Percentiles rank a stretch among this genome's conserved stretches.
These are phyloP conservation scores for Asarcornis scutulata DNA, from an alignment of 2,113 vertebrate genomes.

Conservation along the genomic window DNA sequence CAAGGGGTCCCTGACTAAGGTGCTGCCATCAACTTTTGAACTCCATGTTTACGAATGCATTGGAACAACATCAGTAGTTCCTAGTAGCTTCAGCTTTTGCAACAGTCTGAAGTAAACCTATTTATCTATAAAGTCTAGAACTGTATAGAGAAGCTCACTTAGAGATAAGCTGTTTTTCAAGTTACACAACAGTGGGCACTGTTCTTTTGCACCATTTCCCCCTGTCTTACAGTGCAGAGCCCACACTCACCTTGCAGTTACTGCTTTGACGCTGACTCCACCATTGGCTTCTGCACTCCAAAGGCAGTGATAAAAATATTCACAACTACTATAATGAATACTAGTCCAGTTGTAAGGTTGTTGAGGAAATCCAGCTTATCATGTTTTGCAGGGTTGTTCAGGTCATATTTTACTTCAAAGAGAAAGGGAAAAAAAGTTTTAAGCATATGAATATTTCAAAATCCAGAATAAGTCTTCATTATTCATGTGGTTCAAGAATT, in stretches of 20 bases:
- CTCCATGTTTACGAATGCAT: neutral
- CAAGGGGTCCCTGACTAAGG: neutral
- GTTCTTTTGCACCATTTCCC: fast-evolving
- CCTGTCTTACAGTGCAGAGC: neutral
- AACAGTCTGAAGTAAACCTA: neutral
- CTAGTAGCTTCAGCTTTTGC: neutral
- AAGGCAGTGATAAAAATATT: constrained; percentile 98
- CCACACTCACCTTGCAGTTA: constrained; percentile 66
- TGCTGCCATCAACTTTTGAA: neutral
- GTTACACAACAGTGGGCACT: no score
- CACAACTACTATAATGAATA: constrained; percentile 94
- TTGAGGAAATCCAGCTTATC: constrained; percentile 90
- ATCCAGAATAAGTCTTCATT: neutral
- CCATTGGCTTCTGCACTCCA: constrained; percentile 86
- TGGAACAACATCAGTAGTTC: neutral
- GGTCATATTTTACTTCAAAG: constrained; percentile 91
- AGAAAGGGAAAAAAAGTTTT: constrained; percentile 16
- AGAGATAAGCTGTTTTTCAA: neutral
- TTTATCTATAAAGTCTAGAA: neutral
- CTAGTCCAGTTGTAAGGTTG: constrained; percentile 88
- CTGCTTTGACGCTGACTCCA: constrained; percentile 11
- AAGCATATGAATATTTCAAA: neutral
- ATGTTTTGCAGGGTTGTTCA: constrained; percentile 90
- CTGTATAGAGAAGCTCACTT: neutral
- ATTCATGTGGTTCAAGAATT: neutral